These are phyloP conservation scores for Diarsia rubi DNA, from an alignment of 2,888 invertebrate species.

Conservation along the genomic window DNA sequence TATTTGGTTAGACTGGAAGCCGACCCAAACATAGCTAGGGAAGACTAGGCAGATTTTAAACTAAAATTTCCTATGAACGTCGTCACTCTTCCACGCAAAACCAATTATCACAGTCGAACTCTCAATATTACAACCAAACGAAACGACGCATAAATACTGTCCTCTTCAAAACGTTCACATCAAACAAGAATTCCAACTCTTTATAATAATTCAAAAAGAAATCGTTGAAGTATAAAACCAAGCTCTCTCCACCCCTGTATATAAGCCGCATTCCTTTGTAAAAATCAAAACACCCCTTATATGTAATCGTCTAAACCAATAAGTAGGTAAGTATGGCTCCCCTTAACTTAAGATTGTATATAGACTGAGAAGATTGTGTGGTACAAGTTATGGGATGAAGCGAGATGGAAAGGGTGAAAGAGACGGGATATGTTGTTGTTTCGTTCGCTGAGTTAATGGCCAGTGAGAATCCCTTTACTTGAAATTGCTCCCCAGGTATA, in stretches of 20 bases:
- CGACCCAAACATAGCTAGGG: no score
- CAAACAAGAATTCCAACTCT: constrained; percentile 43
- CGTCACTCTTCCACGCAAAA: neutral
- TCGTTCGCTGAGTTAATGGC: neutral
- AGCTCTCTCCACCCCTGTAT: constrained; percentile 42
- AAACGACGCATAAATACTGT: neutral
- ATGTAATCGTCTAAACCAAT: constrained; percentile 78
- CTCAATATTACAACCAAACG: neutral
- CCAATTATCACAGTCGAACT: neutral
- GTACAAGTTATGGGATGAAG: constrained; percentile 48
- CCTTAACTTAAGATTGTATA: constrained; percentile 70
- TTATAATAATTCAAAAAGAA: constrained; percentile 32
- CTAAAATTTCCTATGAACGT: no score
- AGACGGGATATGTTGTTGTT: neutral
- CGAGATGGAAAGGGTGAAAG: neutral
- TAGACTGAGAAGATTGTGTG: constrained; percentile 46
- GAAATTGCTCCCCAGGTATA: neutral
- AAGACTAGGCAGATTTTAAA: no score
- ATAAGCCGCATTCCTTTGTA: constrained; percentile 73
- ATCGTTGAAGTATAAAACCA: constrained; percentile 40
- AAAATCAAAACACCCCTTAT: constrained; percentile 74
- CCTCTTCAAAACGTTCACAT: constrained; percentile 12
- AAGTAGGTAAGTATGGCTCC: constrained; percentile 75
- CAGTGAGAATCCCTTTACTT: neutral
- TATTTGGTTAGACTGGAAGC: no score